Conservation (phyloP, 1,140 invertebrate species). For the Archivesica marissinica region DNA sequence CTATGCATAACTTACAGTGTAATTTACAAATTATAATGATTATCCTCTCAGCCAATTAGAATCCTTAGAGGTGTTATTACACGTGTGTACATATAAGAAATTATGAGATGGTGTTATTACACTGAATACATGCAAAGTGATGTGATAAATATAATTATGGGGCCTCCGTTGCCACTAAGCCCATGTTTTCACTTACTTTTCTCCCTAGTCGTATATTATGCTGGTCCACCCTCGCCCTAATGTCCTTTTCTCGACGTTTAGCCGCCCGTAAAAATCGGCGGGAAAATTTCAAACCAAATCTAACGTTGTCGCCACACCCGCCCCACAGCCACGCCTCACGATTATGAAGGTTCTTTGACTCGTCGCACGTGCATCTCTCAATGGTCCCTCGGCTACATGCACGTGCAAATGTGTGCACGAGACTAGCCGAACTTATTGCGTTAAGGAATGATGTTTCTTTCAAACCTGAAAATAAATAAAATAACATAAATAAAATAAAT, state of each 20-base stretch:
- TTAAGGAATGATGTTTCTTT: slow-evolving; percentile 89
- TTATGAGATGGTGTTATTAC: too few relatives aligned
- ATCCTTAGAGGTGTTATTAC: too few relatives aligned
- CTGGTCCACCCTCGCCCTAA: slow-evolving; percentile 86
- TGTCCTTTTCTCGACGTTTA: slow-evolving; percentile 75
- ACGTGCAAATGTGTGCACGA: slow-evolving; percentile 88
- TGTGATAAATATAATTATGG: too few relatives aligned
- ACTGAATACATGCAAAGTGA: too few relatives aligned
- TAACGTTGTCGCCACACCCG: slow-evolving; percentile 89
- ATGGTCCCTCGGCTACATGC: slow-evolving; percentile 88
- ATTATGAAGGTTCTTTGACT: slow-evolving; percentile 78
- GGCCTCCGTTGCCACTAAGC: too few relatives aligned
- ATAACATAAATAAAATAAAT: too few relatives aligned
- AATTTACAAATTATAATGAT: too few relatives aligned
- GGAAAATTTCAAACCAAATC: slow-evolving; percentile 87
- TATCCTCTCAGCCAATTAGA: too few relatives aligned
- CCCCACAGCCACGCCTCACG: slow-evolving; percentile 87
- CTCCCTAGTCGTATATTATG: slow-evolving; percentile 89
- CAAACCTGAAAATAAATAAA: slow-evolving; percentile 85
- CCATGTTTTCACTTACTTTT: slow-evolving; percentile 86
- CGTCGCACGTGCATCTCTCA: slow-evolving; percentile 88
- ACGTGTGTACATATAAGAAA: too few relatives aligned
- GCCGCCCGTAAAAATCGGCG: slow-evolving; percentile 86
- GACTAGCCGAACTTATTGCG: slow-evolving; percentile 88
- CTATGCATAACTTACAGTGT: too few relatives aligned